Percentiles rank a stretch among this genome's conserved stretches.
Evolutionary conservation across 2,888 invertebrate species (phyloP).

Genomic region (Heliconius sara): DNA sequence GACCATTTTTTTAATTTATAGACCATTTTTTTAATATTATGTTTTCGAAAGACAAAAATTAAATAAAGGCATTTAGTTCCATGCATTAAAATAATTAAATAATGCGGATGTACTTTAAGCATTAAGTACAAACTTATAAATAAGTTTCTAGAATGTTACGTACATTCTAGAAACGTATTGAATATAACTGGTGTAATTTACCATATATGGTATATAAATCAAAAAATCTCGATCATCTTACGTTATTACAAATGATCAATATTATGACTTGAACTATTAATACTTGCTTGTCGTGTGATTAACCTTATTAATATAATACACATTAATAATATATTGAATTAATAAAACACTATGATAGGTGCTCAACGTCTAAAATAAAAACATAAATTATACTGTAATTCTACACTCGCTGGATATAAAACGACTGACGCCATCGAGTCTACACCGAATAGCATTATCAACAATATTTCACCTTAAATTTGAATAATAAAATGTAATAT

Average conservation of each 20-base stretch:
- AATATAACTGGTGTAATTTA: background rate
- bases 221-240: background rate
- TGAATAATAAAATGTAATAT: conserved; percentile 54
- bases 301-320: conserved; percentile 36
- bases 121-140: background rate
- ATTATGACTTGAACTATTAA: conserved; percentile 17
- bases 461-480: conserved; percentile 59
- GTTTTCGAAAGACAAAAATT: background rate
- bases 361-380: conserved; percentile 26
- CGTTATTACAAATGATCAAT: conserved; percentile 6
- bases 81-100: background rate
- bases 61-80: background rate
- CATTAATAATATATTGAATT: conserved; percentile 30
- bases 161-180: too few species aligned
- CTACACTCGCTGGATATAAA: conserved; percentile 29
- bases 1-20: background rate
- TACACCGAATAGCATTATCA: conserved; percentile 50
- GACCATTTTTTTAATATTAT: background rate
- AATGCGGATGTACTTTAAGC: background rate
- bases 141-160: too few species aligned
- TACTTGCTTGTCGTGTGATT: conserved; percentile 30
- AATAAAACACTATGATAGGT: conserved; percentile 28
- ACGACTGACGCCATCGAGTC: conserved; percentile 60
- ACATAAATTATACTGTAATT: conserved; percentile 34
- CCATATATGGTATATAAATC: conserved; percentile 11